Evolutionary conservation across 2,113 vertebrate species (phyloP).

Genomic region (Scolopax mira): DNA sequence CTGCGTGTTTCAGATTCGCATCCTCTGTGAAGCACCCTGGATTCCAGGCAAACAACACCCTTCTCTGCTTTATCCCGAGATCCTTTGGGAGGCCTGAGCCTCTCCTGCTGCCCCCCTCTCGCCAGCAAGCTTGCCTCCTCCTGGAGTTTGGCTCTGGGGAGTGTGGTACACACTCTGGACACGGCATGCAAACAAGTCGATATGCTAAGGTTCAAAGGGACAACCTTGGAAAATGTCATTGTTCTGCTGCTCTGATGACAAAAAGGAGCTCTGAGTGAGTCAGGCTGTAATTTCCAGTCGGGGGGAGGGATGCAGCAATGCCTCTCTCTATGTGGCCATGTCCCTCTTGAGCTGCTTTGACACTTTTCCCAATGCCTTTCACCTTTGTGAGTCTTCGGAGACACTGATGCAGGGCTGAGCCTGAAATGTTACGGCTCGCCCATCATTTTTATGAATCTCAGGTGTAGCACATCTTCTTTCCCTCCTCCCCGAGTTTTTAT

Average conservation of each 20-base stretch:
- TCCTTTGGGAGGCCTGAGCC: background rate
- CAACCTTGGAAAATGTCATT: constrained; percentile 7
- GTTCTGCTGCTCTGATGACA: background rate
- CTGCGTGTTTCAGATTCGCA: background rate
- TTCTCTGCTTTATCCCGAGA: background rate
- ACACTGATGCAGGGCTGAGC: background rate
- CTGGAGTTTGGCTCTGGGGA: background rate
- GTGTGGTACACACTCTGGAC: background rate
- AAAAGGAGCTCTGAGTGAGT: background rate
- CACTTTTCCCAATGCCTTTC: background rate
- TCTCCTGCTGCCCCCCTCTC: background rate
- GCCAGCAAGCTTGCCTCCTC: background rate
- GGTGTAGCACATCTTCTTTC: background rate
- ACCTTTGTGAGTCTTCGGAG: background rate
- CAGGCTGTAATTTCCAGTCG: background rate
- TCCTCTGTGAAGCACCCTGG: background rate
- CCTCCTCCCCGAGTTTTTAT: background rate
- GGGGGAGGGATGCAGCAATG: background rate
- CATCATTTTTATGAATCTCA: background rate
- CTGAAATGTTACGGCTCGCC: background rate
- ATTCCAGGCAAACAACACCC: background rate
- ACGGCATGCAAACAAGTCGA: background rate
- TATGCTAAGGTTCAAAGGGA: background rate
- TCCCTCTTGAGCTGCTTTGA: background rate
- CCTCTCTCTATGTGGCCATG: background rate